A percentile compares a stretch with the other conserved stretches of the same genome.
Evolutionary conservation across 2,797 vertebrate genomes (phyloP).

Genomic region (Mus caroli): DNA sequence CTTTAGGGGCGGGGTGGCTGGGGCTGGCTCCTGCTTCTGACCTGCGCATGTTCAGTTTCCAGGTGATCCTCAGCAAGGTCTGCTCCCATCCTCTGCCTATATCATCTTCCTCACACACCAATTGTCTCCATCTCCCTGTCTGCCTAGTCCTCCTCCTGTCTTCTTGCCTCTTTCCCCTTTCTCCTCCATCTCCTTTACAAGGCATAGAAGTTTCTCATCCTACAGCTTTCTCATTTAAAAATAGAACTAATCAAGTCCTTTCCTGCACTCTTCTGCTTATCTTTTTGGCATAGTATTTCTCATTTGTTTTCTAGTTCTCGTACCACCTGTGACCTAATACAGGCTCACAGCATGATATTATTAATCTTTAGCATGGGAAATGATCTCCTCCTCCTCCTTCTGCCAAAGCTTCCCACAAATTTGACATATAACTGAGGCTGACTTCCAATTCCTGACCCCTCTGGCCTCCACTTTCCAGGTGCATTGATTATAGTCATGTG

Average conservation of each 20-base stretch:
- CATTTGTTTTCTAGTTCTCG: neutral
- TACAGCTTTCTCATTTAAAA: neutral
- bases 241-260: neutral
- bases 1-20: neutral
- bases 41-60: neutral
- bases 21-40: neutral
- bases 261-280: neutral
- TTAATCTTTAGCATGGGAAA: slow-evolving; percentile 37
- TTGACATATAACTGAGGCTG: neutral
- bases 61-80: neutral
- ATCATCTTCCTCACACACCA: neutral
- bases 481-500: no score
- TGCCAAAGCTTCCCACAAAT: neutral
- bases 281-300: neutral
- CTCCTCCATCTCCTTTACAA: neutral
- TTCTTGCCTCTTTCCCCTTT: neutral
- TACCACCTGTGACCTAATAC: neutral
- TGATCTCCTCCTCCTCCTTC: neutral
- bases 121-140: neutral
- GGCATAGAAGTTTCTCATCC: neutral
- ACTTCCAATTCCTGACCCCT: neutral
- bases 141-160: neutral
- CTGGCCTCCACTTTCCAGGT: neutral
- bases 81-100: neutral
- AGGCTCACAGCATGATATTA: neutral